Evolutionary conservation across 2,888 invertebrate species (phyloP).

Genomic region (Hirtodrosophila alboralis): DNA sequence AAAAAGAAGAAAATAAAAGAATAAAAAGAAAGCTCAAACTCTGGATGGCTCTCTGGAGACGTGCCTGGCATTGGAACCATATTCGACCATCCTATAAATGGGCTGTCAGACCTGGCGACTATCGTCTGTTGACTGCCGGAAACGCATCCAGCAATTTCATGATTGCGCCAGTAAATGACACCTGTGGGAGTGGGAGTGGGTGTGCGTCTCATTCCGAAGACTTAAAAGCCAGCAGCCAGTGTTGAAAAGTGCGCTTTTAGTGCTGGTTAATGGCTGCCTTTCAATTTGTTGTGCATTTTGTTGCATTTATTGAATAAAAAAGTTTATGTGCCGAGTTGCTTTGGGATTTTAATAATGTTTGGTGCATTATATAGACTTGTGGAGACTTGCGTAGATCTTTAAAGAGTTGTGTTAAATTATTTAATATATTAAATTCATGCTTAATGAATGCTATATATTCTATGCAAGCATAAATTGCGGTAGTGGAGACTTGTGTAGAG

Average conservation of each 20-base stretch:
- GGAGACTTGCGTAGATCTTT: too few species aligned
- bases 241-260: conserved; percentile 1
- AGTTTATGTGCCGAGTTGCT: conserved; percentile 3
- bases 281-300: conserved; percentile 17
- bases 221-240: background rate
- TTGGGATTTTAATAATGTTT: too few species aligned
- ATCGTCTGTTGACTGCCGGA: conserved; percentile 19
- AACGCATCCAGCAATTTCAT: conserved; percentile 43
- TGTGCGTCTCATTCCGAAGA: too few species aligned
- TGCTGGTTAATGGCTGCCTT: conserved; percentile 1
- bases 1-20: background rate
- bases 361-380: too few species aligned
- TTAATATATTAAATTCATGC: too few species aligned
- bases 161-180: conserved; percentile 42
- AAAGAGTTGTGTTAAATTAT: too few species aligned
- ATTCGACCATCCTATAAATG: background rate
- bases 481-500: too few species aligned
- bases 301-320: conserved; percentile 6
- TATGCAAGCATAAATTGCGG: too few species aligned
- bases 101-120: conserved; percentile 2
- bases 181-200: conserved; percentile 27
- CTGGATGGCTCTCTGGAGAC: conserved; percentile 22
- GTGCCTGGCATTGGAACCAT: conserved; percentile 23
- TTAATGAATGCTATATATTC: too few species aligned
- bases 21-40: background rate